These are phyloP conservation scores for Phenacoccus solenopsis DNA, from an alignment of 1,140 invertebrate genomes.

Conservation along the genomic window DNA sequence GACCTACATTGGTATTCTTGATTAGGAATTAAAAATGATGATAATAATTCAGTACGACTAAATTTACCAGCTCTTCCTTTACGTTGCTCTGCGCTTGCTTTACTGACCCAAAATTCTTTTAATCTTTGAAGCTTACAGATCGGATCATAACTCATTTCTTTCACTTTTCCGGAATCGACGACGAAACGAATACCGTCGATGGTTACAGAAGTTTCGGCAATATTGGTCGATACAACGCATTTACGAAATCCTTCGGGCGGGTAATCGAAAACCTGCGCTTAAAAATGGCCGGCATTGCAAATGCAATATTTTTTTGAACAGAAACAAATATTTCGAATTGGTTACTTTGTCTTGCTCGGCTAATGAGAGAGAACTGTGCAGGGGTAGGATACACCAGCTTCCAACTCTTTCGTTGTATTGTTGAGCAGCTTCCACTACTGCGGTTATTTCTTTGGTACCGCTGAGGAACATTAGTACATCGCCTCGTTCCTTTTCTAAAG, in stretches of 20 bases:
- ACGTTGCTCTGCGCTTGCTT: slow-evolving; percentile 92
- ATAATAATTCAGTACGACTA: background rate
- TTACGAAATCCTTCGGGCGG: slow-evolving; percentile 90
- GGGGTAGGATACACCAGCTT: slow-evolving; percentile 86
- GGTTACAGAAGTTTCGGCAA: slow-evolving; percentile 97
- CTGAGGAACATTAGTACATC: slow-evolving; percentile 94
- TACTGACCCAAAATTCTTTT: slow-evolving; percentile 93
- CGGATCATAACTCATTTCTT: slow-evolving; percentile 92
- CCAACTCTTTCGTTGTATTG: slow-evolving; percentile 66
- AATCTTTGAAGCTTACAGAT: slow-evolving; percentile 73
- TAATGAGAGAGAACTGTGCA: slow-evolving; percentile 87
- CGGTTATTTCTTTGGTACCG: slow-evolving; percentile 88
- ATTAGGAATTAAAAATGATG: background rate
- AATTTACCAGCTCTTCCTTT: slow-evolving; percentile 76
- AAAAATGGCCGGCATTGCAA: slow-evolving; percentile 28
- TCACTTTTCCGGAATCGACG: slow-evolving; percentile 91
- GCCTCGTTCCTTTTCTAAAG: slow-evolving; percentile 72
- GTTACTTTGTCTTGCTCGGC: slow-evolving; percentile 88
- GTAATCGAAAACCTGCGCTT: slow-evolving; percentile 77
- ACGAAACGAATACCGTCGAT: slow-evolving; percentile 98
- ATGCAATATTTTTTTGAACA: background rate
- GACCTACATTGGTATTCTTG: slow-evolving; percentile 27
- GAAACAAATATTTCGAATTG: background rate
- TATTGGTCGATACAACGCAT: slow-evolving; percentile 98
- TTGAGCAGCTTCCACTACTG: slow-evolving; percentile 73